phyloP scores from a whole-genome alignment of 2,888 invertebrate species.

The Watsonalla cultraria region DNA sequence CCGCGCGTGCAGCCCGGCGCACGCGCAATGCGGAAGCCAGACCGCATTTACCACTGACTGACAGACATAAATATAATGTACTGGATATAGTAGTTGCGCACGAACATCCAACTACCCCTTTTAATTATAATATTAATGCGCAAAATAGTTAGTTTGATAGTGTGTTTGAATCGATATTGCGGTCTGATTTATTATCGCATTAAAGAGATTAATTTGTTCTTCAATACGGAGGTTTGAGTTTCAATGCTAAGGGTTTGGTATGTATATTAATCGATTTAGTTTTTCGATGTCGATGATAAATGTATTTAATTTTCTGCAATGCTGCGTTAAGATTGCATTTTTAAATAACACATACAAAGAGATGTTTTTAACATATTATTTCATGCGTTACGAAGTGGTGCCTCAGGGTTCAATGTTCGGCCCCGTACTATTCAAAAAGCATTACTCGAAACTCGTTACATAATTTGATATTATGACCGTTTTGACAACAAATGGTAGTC shows the following conservation, averaged over 20 bases:
- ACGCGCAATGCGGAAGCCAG: conserved; percentile 52
- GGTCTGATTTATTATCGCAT: too few species aligned
- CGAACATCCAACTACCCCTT: conserved; percentile 14
- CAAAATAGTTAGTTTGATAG: background rate
- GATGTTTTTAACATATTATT: background rate
- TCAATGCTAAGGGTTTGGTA: too few species aligned
- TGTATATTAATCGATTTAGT: too few species aligned
- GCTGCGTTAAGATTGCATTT: too few species aligned
- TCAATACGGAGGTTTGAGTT: too few species aligned
- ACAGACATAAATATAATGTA: conserved; percentile 27
- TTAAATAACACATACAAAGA: too few species aligned
- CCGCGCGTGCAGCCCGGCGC: conserved; percentile 29
- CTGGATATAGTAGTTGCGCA: conserved; percentile 22
- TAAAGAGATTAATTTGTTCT: too few species aligned
- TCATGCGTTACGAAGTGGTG: background rate
- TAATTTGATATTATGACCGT: background rate
- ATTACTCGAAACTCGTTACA: background rate
- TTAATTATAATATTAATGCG: background rate
- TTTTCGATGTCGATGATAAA: too few species aligned
- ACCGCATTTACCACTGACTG: conserved; percentile 31
- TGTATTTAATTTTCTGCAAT: too few species aligned
- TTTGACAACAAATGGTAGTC: background rate
- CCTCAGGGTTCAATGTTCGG: background rate
- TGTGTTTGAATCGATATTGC: background rate
- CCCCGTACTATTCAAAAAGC: background rate